Percentiles rank a stretch among this genome's conserved stretches.
phyloP scores from a whole-genome alignment of 53 echinoderm and acorn worm genomes.

The Patiria pectinifera region DNA sequence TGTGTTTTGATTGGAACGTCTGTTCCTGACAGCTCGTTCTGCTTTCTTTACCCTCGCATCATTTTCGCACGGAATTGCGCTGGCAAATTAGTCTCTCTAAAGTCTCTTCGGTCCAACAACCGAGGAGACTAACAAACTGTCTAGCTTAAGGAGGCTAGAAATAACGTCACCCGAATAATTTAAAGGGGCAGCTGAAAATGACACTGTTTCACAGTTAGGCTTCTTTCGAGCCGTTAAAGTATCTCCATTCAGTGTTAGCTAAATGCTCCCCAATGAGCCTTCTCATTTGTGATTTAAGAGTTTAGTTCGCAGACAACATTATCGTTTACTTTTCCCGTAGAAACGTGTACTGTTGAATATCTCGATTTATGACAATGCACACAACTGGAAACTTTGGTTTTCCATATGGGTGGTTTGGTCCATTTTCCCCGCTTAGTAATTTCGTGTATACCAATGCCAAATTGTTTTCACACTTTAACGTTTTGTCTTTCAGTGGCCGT shows the following conservation, averaged over 20 bases:
- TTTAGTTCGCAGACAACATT: too few species aligned
- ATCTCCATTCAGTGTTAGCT: not conserved
- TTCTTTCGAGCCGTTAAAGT: not conserved
- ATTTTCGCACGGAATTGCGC: conserved; percentile 55
- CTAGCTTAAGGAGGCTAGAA: not conserved
- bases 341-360: not conserved
- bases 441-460: too few species aligned
- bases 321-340: too few species aligned
- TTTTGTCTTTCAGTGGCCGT: too few species aligned
- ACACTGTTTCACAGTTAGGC: not conserved
- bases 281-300: not conserved
- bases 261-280: not conserved
- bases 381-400: not conserved
- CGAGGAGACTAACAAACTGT: conserved; percentile 38
- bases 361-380: too few species aligned
- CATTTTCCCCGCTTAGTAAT: too few species aligned
- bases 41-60: not conserved
- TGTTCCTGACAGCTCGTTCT: not conserved
- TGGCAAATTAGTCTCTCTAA: conserved; percentile 25
- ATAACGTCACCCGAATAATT: not conserved
- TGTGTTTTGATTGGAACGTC: conserved; percentile 15
- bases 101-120: conserved; percentile 8
- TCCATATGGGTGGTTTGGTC: not conserved
- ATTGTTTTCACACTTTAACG: too few species aligned
- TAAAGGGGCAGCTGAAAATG: conserved; percentile 11